Evolutionary conservation across 23 tunicate genomes (phyloP), one percentile per base, ranked within the genome.

Genomic region (Trididemnum nubilum): DNA sequence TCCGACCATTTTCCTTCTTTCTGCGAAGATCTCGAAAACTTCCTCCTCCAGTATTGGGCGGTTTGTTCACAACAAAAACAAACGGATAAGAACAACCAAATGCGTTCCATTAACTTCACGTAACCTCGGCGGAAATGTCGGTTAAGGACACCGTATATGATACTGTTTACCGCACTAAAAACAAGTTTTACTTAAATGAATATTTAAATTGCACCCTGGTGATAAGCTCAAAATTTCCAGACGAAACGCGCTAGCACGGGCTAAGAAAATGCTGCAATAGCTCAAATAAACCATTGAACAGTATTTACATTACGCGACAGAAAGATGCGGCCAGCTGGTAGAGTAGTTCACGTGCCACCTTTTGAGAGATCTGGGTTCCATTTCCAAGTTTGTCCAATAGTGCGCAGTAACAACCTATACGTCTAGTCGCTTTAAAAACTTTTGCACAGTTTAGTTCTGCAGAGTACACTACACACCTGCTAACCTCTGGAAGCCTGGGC

Each of bases 141-240:
- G 33, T 86, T 86, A 2, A 86, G 27, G 7, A 79, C 76, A 2
- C 90, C 90, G 38, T 79, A 86, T 36, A 86, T 86, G 80, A 86
- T 61, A 52, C 90, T 80, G 80, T 86, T 86, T 26, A 86, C 52
- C 9, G 90, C 85, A 63, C 90, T 86, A 65, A 27, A 71, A 64
- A 59, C 74, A 9, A 82, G 44, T 1, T 33, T 63, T 15, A 63
- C 7, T 23, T 9, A 49, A 12, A 18, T 49, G 57, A n/a, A n/a
- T n/a, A n/a, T n/a, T n/a, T n/a, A n/a, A n/a, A n/a, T n/a, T n/a
- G n/a, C n/a, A n/a, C n/a, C n/a, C n/a, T n/a, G n/a, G n/a, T n/a
- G n/a, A n/a, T n/a, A n/a, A n/a, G n/a, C n/a, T n/a, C n/a, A n/a
- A n/a, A n/a, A n/a, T n/a, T n/a, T n/a, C n/a, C n/a, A n/a, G n/a